A percentile compares a stretch with the other conserved stretches of the same genome.
Evolutionary conservation across 2,797 vertebrate species (phyloP).

Genomic region (Fundulus diaphanus): DNA sequence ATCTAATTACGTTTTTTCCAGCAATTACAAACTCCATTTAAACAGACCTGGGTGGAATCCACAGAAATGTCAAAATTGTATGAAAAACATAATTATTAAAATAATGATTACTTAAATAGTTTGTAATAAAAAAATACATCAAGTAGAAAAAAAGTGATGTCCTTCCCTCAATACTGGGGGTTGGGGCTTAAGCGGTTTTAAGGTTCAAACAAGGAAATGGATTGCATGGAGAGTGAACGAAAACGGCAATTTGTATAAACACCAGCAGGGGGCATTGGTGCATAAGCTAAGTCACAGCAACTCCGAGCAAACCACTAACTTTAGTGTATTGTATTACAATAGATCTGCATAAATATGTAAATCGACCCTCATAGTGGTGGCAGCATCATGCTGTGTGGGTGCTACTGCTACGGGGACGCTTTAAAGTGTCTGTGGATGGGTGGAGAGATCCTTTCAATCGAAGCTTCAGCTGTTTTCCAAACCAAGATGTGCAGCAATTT

Average conservation of each 20-base stretch:
- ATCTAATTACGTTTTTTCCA: too few species aligned
- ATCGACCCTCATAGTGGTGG: not conserved
- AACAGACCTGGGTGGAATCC: too few species aligned
- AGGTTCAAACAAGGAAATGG: not conserved
- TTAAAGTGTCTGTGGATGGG: not conserved
- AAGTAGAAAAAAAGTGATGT: too few species aligned
- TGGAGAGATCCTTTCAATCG: not conserved
- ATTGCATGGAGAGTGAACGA: not conserved
- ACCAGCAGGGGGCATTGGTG: constrained; percentile 61
- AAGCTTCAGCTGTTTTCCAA: too few species aligned
- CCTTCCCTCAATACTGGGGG: too few species aligned
- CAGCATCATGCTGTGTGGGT: not conserved
- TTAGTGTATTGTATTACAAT: not conserved
- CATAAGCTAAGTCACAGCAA: not conserved
- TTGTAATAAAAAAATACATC: too few species aligned
- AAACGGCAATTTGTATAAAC: not conserved
- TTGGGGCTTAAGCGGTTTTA: too few species aligned
- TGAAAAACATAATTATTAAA: too few species aligned
- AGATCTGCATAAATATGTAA: not conserved
- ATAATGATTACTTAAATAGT: too few species aligned
- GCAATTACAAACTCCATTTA: too few species aligned
- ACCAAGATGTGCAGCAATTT: too few species aligned
- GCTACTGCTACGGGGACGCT: not conserved
- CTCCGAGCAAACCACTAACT: not conserved
- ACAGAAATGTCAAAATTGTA: too few species aligned